Base-by-base conservation (phyloP, 2,113 vertebrate genomes). In the Notothenia rossii region DNA sequence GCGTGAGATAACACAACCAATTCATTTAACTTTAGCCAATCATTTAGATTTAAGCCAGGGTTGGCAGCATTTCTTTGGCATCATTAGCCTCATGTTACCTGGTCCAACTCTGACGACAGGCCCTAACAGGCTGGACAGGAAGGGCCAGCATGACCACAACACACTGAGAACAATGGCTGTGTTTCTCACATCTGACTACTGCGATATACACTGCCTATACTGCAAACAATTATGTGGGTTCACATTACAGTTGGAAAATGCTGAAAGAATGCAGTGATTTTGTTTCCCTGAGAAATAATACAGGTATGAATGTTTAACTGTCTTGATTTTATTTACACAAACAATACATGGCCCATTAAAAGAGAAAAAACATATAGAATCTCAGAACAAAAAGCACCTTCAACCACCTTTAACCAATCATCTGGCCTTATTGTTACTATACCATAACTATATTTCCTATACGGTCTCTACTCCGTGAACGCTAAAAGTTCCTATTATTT, bases 101-200 rank as follows among this genome's bases (percentile, higher is more conserved):
- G 29, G 46, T 62, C 7, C 3, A 4, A 33, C 36, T 40, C 22
- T 46, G 15, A n/a, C 20, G 7, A 71, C 66, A 74, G 48, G 29
- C 12, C 72, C 46, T 2, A 48, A 78, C 65, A 63, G 58, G 66
- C 82, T 66, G 69, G 53, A 78, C 78, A 81, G 72, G 78, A 89
- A 84, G 33, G 66, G 49, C 67, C 72, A 75, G 48, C 43, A 53
- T 43, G 64, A 45, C n/a, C 46, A 43, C n/a, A 56, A 50, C 73
- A 70, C 59, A 74, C 63, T 78, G 77, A 67, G 29, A 72, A 49
- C 50, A 67, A 20, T 64, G 61, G 65, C 59, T 59, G 75, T 81
- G 72, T 84, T 73, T 43, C 12, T 69, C 40, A 45, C 22, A 36
- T 36, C 36, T 36, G 36, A 56, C 46, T 36, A 33, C 14, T 50